Percentiles rank a stretch among this genome's conserved stretches.
phyloP scores from a whole-genome alignment of 2,113 vertebrate species.

The Melanostigma gelatinosum region DNA sequence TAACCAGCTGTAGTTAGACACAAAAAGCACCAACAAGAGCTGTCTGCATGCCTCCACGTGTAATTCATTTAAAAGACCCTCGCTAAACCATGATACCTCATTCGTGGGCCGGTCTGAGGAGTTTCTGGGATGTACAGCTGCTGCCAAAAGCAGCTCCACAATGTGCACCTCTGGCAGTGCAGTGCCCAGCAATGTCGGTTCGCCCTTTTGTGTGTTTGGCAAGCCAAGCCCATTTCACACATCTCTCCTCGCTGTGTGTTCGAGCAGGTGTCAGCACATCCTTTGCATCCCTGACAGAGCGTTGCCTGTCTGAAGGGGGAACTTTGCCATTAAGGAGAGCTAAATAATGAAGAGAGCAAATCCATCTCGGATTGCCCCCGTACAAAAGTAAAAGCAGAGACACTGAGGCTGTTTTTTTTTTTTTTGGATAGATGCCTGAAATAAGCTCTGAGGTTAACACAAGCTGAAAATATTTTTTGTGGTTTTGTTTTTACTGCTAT shows the following conservation, averaged over 20 bases:
- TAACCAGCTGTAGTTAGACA: constrained; percentile 44
- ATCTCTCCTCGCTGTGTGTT: constrained; percentile 37
- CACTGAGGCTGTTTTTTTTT: constrained; percentile 7
- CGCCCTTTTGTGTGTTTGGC: constrained; percentile 58
- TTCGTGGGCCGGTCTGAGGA: neutral
- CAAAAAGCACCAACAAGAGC: constrained; percentile 21
- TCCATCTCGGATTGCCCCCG: constrained; percentile 26
- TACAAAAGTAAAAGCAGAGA: constrained; percentile 28
- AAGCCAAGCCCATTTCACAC: constrained; percentile 46
- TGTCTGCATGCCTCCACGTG: constrained; percentile 19
- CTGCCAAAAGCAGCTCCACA: constrained; percentile 26
- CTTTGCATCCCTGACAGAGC: constrained; percentile 57
- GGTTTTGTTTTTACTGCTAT: neutral
- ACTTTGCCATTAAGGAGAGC: constrained; percentile 50
- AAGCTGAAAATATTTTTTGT: neutral
- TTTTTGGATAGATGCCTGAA: neutral
- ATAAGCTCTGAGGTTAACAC: neutral
- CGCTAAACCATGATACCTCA: constrained; percentile 23
- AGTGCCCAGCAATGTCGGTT: constrained; percentile 33
- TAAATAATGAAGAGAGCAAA: constrained; percentile 57
- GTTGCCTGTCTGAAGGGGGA: constrained; percentile 41
- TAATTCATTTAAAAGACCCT: constrained; percentile 45
- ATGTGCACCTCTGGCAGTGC: constrained; percentile 46
- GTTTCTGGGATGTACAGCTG: constrained; percentile 26
- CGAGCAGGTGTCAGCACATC: constrained; percentile 72